phyloP scores from a whole-genome alignment of 1,140 invertebrate species.

The Neodiprion fabricii region DNA sequence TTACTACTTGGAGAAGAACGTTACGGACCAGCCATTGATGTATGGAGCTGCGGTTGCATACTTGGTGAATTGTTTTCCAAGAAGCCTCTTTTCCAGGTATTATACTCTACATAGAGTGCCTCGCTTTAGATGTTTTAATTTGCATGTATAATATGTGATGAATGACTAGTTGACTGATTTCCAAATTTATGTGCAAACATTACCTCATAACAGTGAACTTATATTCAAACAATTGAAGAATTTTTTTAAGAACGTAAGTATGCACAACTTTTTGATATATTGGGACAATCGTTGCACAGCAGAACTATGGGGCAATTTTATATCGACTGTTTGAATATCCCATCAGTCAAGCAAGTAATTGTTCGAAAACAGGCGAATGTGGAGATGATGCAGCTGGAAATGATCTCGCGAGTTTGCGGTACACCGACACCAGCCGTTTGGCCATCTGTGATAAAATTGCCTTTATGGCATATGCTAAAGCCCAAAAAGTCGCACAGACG shows the following conservation, averaged over 20 bases:
- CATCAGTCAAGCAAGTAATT: not conserved
- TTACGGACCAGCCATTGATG: conserved; percentile 97
- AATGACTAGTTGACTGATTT: not conserved
- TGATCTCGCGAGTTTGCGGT: conserved; percentile 94
- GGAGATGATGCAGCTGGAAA: conserved; percentile 94
- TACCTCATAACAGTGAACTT: not conserved
- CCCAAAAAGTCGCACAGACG: conserved; percentile 91
- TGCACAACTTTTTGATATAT: too few species aligned
- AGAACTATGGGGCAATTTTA: not conserved
- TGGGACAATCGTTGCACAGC: too few species aligned
- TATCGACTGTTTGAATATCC: not conserved
- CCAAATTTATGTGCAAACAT: conserved; percentile 8
- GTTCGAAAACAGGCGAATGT: conserved; percentile 77
- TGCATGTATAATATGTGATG: too few species aligned
- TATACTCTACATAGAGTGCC: conserved; percentile 1
- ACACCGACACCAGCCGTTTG: conserved; percentile 96
- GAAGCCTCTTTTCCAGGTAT: conserved; percentile 92
- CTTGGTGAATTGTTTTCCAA: conserved; percentile 97
- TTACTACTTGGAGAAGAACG: conserved; percentile 95
- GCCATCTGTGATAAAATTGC: conserved; percentile 96
- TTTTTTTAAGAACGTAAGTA: conserved; percentile 13
- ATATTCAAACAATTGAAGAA: conserved; percentile 6
- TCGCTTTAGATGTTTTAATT: conserved; percentile 1
- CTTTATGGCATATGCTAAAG: conserved; percentile 90
- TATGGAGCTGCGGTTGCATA: conserved; percentile 99